phyloP scores from a whole-genome alignment of 2,888 invertebrate species.

The Chaetogeoica ovagalla region DNA sequence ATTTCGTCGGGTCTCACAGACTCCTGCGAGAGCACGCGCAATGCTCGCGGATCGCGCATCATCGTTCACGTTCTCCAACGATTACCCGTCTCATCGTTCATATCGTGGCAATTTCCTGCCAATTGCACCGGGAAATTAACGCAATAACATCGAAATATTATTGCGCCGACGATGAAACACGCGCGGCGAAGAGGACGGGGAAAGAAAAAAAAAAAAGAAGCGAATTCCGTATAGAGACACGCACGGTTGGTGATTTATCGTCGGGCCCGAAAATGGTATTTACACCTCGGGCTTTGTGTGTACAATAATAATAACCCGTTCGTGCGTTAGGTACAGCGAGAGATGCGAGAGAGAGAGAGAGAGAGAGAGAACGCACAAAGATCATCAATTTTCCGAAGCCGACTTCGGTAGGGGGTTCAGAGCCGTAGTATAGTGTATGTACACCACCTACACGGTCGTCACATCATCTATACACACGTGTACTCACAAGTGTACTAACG shows the following conservation, averaged over 20 bases:
- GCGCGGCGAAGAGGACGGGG: neutral
- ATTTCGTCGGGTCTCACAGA: neutral
- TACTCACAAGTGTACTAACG: conserved; percentile 19
- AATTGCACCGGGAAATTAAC: conserved; percentile 30
- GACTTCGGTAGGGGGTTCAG: conserved; percentile 17
- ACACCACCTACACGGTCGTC: no score
- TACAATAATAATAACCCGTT: conserved; percentile 38
- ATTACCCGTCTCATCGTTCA: conserved; percentile 27
- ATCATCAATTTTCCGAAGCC: conserved; percentile 48
- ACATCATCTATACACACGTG: neutral
- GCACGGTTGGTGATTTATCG: conserved; percentile 37
- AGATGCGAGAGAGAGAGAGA: neutral
- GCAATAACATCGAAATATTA: conserved; percentile 19
- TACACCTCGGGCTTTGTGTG: conserved; percentile 38
- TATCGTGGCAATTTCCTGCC: conserved; percentile 35
- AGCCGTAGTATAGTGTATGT: no score
- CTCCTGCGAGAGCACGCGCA: neutral
- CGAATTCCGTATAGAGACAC: neutral
- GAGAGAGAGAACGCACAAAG: conserved; percentile 23
- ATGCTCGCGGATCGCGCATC: neutral
- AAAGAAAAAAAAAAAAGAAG: neutral
- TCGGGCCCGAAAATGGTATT: conserved; percentile 32
- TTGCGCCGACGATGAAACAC: neutral
- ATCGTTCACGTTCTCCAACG: neutral
- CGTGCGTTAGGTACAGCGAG: conserved; percentile 18